Evolutionary conservation across 1,140 invertebrate genomes (phyloP).

Genomic region (Trichonephila inaurata): DNA sequence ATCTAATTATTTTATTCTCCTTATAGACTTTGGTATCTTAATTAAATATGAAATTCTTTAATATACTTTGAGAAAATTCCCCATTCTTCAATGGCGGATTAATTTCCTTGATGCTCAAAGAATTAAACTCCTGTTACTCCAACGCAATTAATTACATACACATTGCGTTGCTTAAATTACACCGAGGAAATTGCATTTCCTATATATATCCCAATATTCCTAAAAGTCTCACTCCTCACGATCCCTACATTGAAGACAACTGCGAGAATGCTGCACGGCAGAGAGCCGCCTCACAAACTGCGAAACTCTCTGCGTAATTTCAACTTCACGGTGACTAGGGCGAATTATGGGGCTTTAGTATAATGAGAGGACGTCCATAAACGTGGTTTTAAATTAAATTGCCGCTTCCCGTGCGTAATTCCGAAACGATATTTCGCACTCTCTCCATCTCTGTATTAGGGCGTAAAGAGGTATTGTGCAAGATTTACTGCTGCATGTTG

Average conservation of each 20-base stretch:
- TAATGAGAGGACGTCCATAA: slow-evolving; percentile 59
- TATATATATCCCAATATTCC: slow-evolving; percentile 26
- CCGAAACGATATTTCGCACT: slow-evolving; percentile 52
- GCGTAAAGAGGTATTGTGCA: slow-evolving; percentile 58
- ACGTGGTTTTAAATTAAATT: slow-evolving; percentile 67
- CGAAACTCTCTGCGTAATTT: slow-evolving; percentile 33
- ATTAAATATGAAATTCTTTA: slow-evolving; percentile 26
- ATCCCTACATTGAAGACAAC: neutral
- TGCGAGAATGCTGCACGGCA: neutral
- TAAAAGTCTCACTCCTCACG: slow-evolving; percentile 17
- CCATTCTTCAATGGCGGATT: slow-evolving; percentile 35
- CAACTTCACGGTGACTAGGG: slow-evolving; percentile 7
- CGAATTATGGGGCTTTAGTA: slow-evolving; percentile 54
- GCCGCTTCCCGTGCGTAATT: slow-evolving; percentile 48
- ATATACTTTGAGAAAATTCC: neutral
- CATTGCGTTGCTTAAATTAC: slow-evolving; percentile 32
- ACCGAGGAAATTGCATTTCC: slow-evolving; percentile 30
- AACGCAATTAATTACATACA: slow-evolving; percentile 16
- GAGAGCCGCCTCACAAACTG: neutral
- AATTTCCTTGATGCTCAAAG: slow-evolving; percentile 32
- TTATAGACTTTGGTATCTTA: neutral
- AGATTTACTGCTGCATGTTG: slow-evolving; percentile 49
- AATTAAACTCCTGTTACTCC: slow-evolving; percentile 17
- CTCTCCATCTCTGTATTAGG: slow-evolving; percentile 24
- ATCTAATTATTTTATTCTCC: neutral